Percentiles rank a stretch among this genome's conserved stretches.
phyloP scores from a whole-genome alignment of 53 echinoderm and acorn worm genomes.

The Crossaster papposus region DNA sequence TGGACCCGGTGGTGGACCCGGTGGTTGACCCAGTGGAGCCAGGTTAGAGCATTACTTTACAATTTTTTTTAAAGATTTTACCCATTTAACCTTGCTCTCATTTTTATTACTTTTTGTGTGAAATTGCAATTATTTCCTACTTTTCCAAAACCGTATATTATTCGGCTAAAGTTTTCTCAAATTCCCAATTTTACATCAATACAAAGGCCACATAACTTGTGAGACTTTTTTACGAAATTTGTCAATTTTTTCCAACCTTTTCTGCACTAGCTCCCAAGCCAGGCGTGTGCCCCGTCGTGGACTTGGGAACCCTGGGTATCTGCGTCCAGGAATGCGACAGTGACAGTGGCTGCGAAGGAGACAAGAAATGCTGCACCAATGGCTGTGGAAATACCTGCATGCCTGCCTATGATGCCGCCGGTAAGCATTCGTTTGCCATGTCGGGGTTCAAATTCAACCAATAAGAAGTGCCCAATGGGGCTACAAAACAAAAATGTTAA shows the following conservation, averaged over 20 bases:
- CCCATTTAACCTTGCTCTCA: too few species aligned
- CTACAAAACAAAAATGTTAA: too few species aligned
- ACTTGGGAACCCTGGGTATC: slow-evolving; percentile 32
- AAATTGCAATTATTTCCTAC: too few species aligned
- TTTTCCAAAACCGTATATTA: too few species aligned
- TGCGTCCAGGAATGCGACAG: slow-evolving; percentile 38
- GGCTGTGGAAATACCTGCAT: slow-evolving; percentile 57
- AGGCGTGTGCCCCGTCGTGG: slow-evolving; percentile 55
- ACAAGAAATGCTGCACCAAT: slow-evolving; percentile 62
- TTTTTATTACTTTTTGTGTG: too few species aligned
- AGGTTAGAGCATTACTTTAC: not conserved
- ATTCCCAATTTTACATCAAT: too few species aligned
- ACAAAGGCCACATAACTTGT: too few species aligned
- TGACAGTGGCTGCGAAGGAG: slow-evolving; percentile 43
- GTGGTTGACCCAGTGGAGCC: slow-evolving; percentile 15
- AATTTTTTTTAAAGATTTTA: too few species aligned
- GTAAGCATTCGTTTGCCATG: too few species aligned
- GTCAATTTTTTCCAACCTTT: not conserved
- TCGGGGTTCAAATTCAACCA: too few species aligned
- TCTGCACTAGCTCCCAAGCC: slow-evolving; percentile 52
- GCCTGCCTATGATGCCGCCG: slow-evolving; percentile 39
- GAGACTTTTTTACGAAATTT: not conserved
- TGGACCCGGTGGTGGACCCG: slow-evolving; percentile 6
- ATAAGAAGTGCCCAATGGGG: too few species aligned
- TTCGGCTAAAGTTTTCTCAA: too few species aligned